These are phyloP conservation scores for Bujurquina vittata DNA, from an alignment of 2,113 vertebrate species.

Conservation along the genomic window DNA sequence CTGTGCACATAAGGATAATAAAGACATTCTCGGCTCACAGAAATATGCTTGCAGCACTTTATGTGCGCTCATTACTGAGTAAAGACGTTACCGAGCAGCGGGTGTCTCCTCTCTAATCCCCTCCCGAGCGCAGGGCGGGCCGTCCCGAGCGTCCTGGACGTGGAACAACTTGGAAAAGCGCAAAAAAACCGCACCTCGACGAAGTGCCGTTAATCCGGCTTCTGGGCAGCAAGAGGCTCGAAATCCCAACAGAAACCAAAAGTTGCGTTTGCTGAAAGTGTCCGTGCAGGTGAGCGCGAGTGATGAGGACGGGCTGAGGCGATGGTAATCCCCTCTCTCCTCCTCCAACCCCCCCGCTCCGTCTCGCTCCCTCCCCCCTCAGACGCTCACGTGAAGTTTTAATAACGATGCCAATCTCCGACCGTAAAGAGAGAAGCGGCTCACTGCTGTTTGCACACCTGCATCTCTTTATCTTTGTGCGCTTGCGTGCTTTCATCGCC, in stretches of 20 bases:
- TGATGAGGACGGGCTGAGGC: constrained; percentile 8
- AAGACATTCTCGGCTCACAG: not conserved
- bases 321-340: constrained; percentile 39
- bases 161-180: constrained; percentile 53
- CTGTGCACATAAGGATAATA: not conserved
- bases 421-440: not conserved
- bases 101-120: constrained; percentile 53
- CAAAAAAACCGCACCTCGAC: constrained; percentile 30
- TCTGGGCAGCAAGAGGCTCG: not conserved
- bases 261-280: not conserved
- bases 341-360: not conserved
- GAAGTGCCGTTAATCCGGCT: constrained; percentile 42
- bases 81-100: constrained; percentile 62
- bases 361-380: not conserved
- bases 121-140: constrained; percentile 47
- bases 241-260: not conserved
- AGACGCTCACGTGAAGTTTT: constrained; percentile 16
- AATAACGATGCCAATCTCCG: not conserved
- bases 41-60: not conserved
- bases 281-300: constrained; percentile 54
- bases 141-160: constrained; percentile 27
- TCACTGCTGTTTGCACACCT: constrained; percentile 38
- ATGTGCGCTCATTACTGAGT: not conserved
- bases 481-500: not conserved
- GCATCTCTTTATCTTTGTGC: constrained; percentile 2